Conservation (phyloP, 2,888 invertebrate genomes). For the Acronicta psi region DNA sequence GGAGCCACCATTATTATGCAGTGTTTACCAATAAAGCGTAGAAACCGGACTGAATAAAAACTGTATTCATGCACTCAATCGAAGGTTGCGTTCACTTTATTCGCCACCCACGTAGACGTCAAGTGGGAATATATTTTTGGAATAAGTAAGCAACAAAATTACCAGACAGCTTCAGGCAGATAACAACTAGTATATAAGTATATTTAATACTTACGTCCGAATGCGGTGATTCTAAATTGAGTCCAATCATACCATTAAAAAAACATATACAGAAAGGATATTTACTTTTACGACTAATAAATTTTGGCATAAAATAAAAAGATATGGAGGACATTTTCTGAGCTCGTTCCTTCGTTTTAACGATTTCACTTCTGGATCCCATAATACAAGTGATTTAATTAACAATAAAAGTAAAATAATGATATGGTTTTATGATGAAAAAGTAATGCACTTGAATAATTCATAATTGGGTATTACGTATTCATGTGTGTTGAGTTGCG, state of each 20-base stretch:
- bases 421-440: constrained; percentile 59
- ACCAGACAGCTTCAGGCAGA: constrained; percentile 32
- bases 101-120: constrained; percentile 47
- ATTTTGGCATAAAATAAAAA: constrained; percentile 77
- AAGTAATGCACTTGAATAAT: constrained; percentile 54
- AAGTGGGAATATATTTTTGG: constrained; percentile 32
- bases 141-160: constrained; percentile 31
- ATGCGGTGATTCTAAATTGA: constrained; percentile 68
- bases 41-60: background rate
- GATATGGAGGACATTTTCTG: constrained; percentile 75
- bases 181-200: constrained; percentile 22
- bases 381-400: constrained; percentile 75
- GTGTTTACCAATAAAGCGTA: background rate
- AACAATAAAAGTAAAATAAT: constrained; percentile 72
- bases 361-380: constrained; percentile 70
- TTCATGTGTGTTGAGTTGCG: constrained; percentile 38
- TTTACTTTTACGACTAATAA: constrained; percentile 80
- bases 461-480: constrained; percentile 45
- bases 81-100: constrained; percentile 20
- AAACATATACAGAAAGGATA: constrained; percentile 71
- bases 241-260: constrained; percentile 76
- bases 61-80: constrained; percentile 22
- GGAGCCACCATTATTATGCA: background rate
- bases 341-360: constrained; percentile 75
- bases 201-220: constrained; percentile 57